Base-by-base conservation (phyloP, 2,888 invertebrate species). In the Hemaris fuciformis region DNA sequence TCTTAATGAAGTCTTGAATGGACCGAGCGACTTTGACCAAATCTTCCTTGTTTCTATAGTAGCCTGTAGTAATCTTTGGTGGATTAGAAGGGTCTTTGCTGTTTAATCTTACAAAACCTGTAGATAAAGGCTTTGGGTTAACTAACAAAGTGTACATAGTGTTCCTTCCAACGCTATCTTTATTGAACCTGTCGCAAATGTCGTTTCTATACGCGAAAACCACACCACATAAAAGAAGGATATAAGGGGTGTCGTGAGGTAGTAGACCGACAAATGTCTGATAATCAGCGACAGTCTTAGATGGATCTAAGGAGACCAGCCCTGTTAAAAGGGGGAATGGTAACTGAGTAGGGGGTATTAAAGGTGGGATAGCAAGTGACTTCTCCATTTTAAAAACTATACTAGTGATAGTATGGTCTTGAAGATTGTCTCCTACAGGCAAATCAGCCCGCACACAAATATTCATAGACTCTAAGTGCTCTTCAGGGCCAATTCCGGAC, bases 121-220 rank as follows among this genome's bases (percentile, higher is more conserved):
- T 82, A 60, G 95, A 95, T 66, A 84, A 83, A 0, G 74, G 70
- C 43, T 72, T 62, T 4, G 74, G 15, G 4, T 66, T 7, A n/a
- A 61, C 59, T 5, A 78, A 13, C 7, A 66, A 2, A 2, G 59
- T 57, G 15, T 68, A 67, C n/a, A 79, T 18, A 0, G 70, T 31
- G 46, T 77, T 66, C 13, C 64, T 57, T 0, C 31, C 62, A 3
- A 15, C 59, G 3, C 71, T 59, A 1, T 70, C 62, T 2, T 67
- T 59, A 8, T 74, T 93, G 93, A 63, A 93, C 85, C 10, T 89
- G 83, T 41, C 58, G 58, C 74, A 74, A n/a, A 74, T 66, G 2
- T 68, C 66, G 34, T 63, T 10, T 23, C 62, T 53, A n/a, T 64
- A 41, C 0, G 64, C 63, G 41, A 70, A 71, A 0, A 62, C n/a